Base-by-base conservation (phyloP, 2,113 vertebrate genomes). In the Climacteris rufus region DNA sequence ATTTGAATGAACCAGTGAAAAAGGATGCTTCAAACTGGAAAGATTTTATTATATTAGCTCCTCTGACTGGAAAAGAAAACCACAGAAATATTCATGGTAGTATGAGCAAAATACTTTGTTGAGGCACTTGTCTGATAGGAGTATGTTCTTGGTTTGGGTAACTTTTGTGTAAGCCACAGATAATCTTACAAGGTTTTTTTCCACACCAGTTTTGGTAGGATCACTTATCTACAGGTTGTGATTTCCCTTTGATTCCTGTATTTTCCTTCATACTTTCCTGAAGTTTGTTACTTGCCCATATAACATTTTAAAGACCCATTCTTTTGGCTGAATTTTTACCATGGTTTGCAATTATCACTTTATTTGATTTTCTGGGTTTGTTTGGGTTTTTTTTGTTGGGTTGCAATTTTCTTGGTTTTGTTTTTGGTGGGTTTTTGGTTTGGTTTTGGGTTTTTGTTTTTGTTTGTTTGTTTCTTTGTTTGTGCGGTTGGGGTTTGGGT, bases 401-500 rank as follows among this genome's bases (percentile, higher is more conserved):
- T 35, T 25, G 9, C n/a, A n/a, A n/a, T 47, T 39, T 30, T 30
- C 10, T 40, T 25, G 11, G 22, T 60, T 60, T 37, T 15, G 5
- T 61, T 61, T 13, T 33, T 72, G 5, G 5, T 35, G 10, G 18
- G 4, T 8, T 20, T 35, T 27, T 14, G 10, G 25, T 39, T 61
- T 23, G 59, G 33, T 35, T 10, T 11, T 56, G 13, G 21, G 10
- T 37, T 50, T 50, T 9, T 18, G 13, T 37, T 69, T 68, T 50
- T 15, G 24, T 35, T 68, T 68, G n/a, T 21, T 70, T 39, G 33
- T 50, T 68, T 15, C 45, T 47, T 52, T 50, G 21, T 42, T 59
- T 25, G 5, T 42, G 5, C 8, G 52, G 4, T 20, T 42, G 35
- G 5, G 3, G 3, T 7, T 30, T 16, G n/a, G n/a, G n/a, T n/a